phyloP scores from a whole-genome alignment of 2,888 invertebrate genomes.

The Scaptomyza tumidula region DNA sequence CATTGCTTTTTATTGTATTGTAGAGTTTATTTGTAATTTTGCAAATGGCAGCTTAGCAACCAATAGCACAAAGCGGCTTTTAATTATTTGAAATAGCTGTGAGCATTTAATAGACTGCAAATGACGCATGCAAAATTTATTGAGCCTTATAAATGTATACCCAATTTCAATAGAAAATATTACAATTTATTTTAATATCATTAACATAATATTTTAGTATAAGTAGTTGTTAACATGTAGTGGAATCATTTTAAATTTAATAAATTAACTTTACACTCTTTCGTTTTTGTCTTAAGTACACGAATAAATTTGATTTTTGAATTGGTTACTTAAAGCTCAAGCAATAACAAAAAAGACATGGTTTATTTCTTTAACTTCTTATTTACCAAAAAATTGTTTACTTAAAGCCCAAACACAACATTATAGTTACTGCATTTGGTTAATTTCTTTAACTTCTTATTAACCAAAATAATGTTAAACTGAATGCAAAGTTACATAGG shows the following conservation, averaged over 20 bases:
- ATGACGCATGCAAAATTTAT: neutral
- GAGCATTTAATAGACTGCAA: neutral
- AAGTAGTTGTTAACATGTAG: no score
- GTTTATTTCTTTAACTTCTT: no score
- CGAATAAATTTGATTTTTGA: neutral
- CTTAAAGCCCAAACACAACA: no score
- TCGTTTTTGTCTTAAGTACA: no score
- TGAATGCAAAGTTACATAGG: neutral
- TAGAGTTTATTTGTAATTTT: slow-evolving; percentile 5
- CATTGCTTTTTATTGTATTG: neutral
- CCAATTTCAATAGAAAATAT: neutral
- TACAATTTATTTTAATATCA: no score
- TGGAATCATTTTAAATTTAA: no score
- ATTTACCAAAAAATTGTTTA: neutral
- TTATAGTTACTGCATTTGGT: neutral
- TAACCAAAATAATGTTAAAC: neutral
- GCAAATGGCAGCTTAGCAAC: neutral
- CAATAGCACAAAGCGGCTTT: neutral
- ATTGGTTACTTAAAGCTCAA: neutral
- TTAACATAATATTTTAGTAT: no score
- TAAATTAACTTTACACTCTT: no score
- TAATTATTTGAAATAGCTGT: neutral
- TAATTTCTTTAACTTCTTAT: no score
- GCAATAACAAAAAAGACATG: neutral
- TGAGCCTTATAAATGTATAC: neutral